Base-by-base conservation (phyloP, 2,113 vertebrate species). In the Zingel zingel region DNA sequence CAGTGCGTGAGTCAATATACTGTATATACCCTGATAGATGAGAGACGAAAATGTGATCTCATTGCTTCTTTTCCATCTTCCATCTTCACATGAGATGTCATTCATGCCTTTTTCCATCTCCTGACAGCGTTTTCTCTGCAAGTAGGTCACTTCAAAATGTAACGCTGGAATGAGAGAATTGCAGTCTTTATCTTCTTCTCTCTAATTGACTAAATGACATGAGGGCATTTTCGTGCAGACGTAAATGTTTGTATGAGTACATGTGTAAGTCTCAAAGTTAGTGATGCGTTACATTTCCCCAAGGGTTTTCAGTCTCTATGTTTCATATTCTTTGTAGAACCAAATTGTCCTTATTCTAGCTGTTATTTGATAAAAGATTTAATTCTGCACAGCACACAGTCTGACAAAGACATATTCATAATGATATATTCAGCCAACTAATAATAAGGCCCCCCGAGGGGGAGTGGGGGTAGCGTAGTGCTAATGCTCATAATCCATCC, bases 101-200 rank as follows among this genome's bases (percentile, higher is more conserved):
- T 67, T 85, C 74, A 33, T 39, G 50, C 16, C 8, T 43, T 79
- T 72, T 21, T 71, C 48, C 47, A 48, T 78, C 79, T 69, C 53
- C 36, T 62, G 79, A 79, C 77, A 83, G 82, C 48, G 27, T 71
- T 77, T 69, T 82, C 81, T 71, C 59, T 53, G 50, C 68, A 90
- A 87, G 74, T 91, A 88, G 89, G 91, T 90, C 84, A 87, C 79
- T 79, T 88, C 63, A 87, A 83, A 71, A 85, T 69, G 62, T 8
- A 53, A 30, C n/a, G 23, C 67, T 72, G 69, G 68, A 81, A 86
- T 83, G 65, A 88, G 23, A 84, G 59, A 79, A 82, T 71, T 76
- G 73, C 36, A 68, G 48, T 54, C 76, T 78, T 50, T 36, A 69
- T 56, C 36, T 70, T 59, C 48, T 36, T 8, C 23, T 39, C 54